Conservation (phyloP, 2,888 invertebrate species). For the Sesamia inferens region DNA sequence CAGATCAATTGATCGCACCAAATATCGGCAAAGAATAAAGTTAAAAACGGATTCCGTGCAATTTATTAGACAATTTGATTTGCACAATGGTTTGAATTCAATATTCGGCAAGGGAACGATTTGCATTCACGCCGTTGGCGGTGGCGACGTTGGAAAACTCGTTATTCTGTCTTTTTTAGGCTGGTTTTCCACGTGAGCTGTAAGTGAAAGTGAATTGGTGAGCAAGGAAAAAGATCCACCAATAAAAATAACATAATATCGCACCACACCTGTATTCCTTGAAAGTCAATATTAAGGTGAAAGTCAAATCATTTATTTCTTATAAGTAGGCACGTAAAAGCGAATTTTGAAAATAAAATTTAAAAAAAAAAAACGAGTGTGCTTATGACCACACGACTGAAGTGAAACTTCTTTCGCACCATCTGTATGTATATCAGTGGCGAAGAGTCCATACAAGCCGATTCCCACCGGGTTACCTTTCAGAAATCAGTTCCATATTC, state of each 20-base stretch:
- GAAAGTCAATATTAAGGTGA: too few relatives aligned
- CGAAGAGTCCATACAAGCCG: too few relatives aligned
- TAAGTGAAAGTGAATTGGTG: not conserved
- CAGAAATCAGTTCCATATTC: too few relatives aligned
- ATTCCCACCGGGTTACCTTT: too few relatives aligned
- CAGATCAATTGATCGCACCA: slow-evolving; percentile 42
- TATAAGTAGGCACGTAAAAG: too few relatives aligned
- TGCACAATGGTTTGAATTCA: slow-evolving; percentile 63
- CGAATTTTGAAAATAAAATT: too few relatives aligned
- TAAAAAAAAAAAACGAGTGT: too few relatives aligned
- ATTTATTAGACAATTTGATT: slow-evolving; percentile 66
- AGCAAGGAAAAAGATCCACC: not conserved
- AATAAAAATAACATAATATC: not conserved
- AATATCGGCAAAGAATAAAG: slow-evolving; percentile 56
- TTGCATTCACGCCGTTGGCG: slow-evolving; percentile 60
- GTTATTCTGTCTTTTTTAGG: slow-evolving; percentile 25
- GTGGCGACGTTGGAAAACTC: slow-evolving; percentile 24
- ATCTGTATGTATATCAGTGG: too few relatives aligned
- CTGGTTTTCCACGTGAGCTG: not conserved
- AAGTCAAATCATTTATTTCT: too few relatives aligned
- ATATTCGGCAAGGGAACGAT: slow-evolving; percentile 64
- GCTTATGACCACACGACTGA: too few relatives aligned
- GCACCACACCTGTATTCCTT: not conserved
- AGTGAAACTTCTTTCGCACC: too few relatives aligned
- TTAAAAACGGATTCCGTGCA: slow-evolving; percentile 63